phyloP scores from a whole-genome alignment of 1,140 invertebrate species.

The Leptonema lineaticorne region DNA sequence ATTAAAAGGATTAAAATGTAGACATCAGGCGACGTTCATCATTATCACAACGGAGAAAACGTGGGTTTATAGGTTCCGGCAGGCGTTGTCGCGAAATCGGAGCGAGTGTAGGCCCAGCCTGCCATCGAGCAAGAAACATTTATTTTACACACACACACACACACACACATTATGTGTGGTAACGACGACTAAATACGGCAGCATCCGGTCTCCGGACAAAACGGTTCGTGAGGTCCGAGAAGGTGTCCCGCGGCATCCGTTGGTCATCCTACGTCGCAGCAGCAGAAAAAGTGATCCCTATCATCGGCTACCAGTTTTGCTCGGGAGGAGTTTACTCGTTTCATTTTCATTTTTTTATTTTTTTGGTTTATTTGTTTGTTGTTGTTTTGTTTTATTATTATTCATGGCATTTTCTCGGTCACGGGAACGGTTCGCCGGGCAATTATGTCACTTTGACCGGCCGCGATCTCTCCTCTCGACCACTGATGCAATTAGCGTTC shows the following conservation, averaged over 20 bases:
- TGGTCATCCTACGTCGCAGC: not conserved
- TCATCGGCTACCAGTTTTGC: not conserved
- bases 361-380: no score
- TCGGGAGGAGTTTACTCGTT: no score
- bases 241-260: no score
- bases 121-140: not conserved
- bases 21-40: not conserved
- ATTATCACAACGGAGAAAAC: not conserved
- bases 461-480: no score
- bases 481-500: not conserved
- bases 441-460: not conserved
- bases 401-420: not conserved
- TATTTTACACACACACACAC: not conserved
- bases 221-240: not conserved
- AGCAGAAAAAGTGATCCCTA: not conserved
- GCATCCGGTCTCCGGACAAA: conserved; percentile 10
- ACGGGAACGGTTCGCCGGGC: not conserved
- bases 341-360: no score
- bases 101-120: conserved; percentile 18
- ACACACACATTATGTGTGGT: not conserved
- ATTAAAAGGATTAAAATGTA: not conserved
- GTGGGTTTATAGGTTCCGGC: conserved; percentile 15
- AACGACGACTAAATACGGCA: conserved; percentile 18
- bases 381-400: no score
- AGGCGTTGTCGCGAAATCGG: conserved; percentile 3